Evolutionary conservation across 2,888 invertebrate species (phyloP).

Genomic region (Caenorhabditis panamensis): DNA sequence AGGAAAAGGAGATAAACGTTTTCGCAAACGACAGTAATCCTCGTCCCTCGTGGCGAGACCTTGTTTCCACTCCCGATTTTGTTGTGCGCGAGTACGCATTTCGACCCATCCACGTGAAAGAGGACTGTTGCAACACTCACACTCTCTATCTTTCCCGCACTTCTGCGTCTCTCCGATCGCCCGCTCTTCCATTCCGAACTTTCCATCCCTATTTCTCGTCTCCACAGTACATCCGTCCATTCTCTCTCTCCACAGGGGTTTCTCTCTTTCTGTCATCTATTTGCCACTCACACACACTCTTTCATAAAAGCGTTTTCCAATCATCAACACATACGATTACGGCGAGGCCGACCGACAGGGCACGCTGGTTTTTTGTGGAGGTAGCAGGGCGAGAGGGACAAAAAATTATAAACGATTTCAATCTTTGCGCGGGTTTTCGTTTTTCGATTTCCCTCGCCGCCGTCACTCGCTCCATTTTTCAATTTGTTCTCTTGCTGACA

Average conservation of each 20-base stretch:
- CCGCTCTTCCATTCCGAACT: conserved; percentile 2
- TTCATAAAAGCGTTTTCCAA: conserved; percentile 32
- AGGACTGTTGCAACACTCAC: conserved; percentile 17
- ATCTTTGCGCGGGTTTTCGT: not conserved
- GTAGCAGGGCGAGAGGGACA: not conserved
- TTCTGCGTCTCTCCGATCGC: conserved; percentile 1
- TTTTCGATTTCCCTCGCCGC: conserved; percentile 1
- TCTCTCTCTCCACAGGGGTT: conserved; percentile 12
- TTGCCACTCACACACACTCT: conserved; percentile 17
- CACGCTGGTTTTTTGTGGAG: conserved; percentile 33
- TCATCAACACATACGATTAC: conserved; percentile 30
- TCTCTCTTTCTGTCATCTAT: not conserved
- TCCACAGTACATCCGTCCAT: not conserved
- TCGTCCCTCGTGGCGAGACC: conserved; percentile 3
- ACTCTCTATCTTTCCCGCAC: not conserved
- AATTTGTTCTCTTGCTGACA: not conserved
- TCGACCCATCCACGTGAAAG: conserved; percentile 12
- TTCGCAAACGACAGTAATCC: conserved; percentile 31
- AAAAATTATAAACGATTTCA: conserved; percentile 27
- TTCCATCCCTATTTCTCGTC: not conserved
- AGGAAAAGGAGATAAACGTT: conserved; percentile 5
- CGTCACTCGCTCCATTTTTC: not conserved
- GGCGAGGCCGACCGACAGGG: conserved; percentile 3
- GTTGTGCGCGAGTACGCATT: conserved; percentile 8
- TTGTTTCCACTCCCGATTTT: not conserved